phyloP scores from a whole-genome alignment of 2,113 vertebrate species.

The Geothlypis trichas region DNA sequence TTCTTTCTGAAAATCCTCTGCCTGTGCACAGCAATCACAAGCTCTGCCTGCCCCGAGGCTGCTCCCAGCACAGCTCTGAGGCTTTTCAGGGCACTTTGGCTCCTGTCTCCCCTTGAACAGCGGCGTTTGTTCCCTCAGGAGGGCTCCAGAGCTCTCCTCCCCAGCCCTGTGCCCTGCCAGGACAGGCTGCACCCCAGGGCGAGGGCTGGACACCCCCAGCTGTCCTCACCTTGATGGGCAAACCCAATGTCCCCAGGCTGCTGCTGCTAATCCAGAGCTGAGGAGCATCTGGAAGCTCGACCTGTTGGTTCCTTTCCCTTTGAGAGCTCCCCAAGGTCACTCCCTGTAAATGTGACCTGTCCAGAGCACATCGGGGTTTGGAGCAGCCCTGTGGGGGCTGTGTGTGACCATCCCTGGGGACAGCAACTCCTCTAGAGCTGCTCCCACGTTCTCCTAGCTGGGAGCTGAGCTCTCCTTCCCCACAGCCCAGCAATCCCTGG shows the following conservation, averaged over 20 bases:
- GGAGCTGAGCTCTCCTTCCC: too few species aligned
- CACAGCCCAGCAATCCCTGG: too few species aligned
- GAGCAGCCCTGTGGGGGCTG: too few species aligned
- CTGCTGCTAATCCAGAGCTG: background rate
- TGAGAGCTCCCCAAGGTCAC: too few species aligned
- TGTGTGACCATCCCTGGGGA: too few species aligned
- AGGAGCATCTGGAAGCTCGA: background rate
- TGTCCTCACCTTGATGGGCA: background rate
- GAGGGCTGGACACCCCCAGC: background rate
- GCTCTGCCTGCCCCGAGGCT: background rate
- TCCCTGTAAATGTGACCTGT: too few species aligned
- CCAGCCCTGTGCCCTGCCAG: background rate
- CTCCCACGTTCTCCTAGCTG: too few species aligned
- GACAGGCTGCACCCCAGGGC: too few species aligned
- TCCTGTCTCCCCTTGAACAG: background rate
- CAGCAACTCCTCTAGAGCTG: too few species aligned
- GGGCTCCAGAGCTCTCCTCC: rapidly evolving
- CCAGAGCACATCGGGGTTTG: too few species aligned
- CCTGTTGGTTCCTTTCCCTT: too few species aligned
- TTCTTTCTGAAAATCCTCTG: background rate
- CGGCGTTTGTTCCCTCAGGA: background rate
- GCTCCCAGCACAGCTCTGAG: background rate
- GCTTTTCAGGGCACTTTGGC: background rate
- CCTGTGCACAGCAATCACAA: background rate
- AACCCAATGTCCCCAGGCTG: rapidly evolving